Conservation (phyloP, 2,113 vertebrate species). For the Pholis gunnellus region DNA sequence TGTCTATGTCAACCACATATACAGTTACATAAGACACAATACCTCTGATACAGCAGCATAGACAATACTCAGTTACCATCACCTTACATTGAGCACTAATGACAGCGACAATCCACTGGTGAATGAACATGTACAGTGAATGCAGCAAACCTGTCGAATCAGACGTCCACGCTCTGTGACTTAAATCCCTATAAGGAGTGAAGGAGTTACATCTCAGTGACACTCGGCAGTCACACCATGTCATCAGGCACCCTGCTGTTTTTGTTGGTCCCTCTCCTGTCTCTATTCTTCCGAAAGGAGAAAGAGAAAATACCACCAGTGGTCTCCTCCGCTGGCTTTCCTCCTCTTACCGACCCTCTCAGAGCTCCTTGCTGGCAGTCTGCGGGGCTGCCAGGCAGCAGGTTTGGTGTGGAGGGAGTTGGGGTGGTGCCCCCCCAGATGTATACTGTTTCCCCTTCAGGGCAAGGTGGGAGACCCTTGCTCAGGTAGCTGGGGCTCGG, state of each 20-base stretch:
- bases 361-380: conserved; percentile 59
- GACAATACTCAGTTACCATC: conserved; percentile 37
- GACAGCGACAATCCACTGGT: conserved; percentile 51
- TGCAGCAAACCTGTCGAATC: conserved; percentile 28
- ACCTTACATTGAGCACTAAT: conserved; percentile 53
- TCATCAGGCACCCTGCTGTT: conserved; percentile 44
- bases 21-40: conserved; percentile 46
- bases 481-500: conserved; percentile 86
- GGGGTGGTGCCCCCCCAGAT: conserved; percentile 79
- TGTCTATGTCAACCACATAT: conserved; percentile 30
- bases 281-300: conserved; percentile 67
- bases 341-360: conserved; percentile 33
- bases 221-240: conserved; percentile 60
- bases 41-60: conserved; percentile 70
- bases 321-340: conserved; percentile 34
- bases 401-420: conserved; percentile 70
- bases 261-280: conserved; percentile 49
- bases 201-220: conserved; percentile 23
- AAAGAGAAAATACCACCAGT: conserved; percentile 62
- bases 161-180: conserved; percentile 14
- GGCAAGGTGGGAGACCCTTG: conserved; percentile 80
- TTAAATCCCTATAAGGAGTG: conserved; percentile 23
- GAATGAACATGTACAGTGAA: conserved; percentile 54
- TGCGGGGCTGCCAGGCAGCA: conserved; percentile 80
- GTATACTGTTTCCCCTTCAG: conserved; percentile 86